A percentile compares a stretch with the other conserved stretches of the same genome.
Evolutionary conservation across 2,797 vertebrate genomes (phyloP).

Genomic region (Chrysocyon brachyurus): DNA sequence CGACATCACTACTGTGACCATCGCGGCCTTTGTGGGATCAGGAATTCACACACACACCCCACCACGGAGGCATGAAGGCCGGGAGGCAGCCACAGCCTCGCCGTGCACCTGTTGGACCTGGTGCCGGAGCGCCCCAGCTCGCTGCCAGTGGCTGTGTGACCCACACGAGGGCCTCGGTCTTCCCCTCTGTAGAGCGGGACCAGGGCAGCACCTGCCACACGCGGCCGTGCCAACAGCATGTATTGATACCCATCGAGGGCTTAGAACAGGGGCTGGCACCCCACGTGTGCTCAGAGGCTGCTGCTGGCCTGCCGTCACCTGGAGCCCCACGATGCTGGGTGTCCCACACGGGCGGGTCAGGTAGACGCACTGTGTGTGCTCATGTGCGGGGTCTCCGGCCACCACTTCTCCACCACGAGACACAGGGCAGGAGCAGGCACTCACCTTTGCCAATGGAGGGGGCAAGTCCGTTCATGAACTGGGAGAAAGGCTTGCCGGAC

Average conservation of each 20-base stretch:
- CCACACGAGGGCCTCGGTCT: not conserved
- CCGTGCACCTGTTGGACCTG: fast-evolving
- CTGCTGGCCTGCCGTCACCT: fast-evolving
- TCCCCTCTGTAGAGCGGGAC: fast-evolving
- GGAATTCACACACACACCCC: too few species aligned
- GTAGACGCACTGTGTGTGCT: not conserved
- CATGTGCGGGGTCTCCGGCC: not conserved
- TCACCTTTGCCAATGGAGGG: constrained; percentile 94
- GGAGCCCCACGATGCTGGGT: not conserved
- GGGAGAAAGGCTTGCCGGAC: constrained; percentile 92
- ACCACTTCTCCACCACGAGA: not conserved
- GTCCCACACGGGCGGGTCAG: not conserved
- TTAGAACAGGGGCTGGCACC: not conserved
- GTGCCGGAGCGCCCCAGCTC: not conserved
- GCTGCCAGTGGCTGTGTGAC: not conserved
- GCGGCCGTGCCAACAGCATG: fast-evolving
- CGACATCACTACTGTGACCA: fast-evolving
- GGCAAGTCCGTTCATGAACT: constrained; percentile 96
- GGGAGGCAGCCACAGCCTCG: too few species aligned
- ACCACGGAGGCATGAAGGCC: fast-evolving
- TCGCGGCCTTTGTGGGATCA: fast-evolving
- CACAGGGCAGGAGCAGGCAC: not conserved
- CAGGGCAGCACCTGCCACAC: fast-evolving
- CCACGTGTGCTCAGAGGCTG: fast-evolving
- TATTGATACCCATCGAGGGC: fast-evolving